Percentiles rank a stretch among this genome's conserved stretches.
phyloP scores from a whole-genome alignment of 2,113 vertebrate species.

The Planiliza haematocheilus region DNA sequence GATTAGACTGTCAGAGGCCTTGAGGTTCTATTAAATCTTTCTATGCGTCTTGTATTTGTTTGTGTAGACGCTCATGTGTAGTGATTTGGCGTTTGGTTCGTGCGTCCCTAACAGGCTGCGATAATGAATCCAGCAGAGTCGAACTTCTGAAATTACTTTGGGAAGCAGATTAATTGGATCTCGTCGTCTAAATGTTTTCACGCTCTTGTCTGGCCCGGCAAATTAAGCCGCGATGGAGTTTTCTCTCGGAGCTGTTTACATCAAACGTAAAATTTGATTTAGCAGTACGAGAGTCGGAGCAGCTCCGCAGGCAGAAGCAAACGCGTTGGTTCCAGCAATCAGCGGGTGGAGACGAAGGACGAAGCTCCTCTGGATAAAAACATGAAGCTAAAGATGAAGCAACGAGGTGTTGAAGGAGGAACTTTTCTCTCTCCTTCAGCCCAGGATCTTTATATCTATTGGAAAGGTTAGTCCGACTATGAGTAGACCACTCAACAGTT shows the following conservation, averaged over 20 bases:
- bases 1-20: background rate
- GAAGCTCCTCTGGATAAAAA: background rate
- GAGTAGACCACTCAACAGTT: too few relatives aligned
- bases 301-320: background rate
- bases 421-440: too few relatives aligned
- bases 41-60: background rate
- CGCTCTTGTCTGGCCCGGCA: constrained; percentile 11
- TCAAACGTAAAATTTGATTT: background rate
- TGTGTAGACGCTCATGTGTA: too few relatives aligned
- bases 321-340: background rate
- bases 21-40: background rate
- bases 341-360: background rate
- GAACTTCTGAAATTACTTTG: constrained; percentile 11
- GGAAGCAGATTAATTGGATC: constrained; percentile 36
- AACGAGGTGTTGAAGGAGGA: too few relatives aligned
- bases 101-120: background rate
- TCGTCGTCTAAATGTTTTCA: background rate
- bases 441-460: too few relatives aligned
- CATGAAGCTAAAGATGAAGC: background rate
- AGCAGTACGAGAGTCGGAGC: background rate
- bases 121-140: constrained; percentile 17
- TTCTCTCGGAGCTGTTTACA: constrained; percentile 21
- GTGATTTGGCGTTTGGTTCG: background rate
- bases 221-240: background rate
- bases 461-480: too few relatives aligned